phyloP scores from a whole-genome alignment of 2,113 vertebrate genomes.

The Myrmecobius fasciatus region DNA sequence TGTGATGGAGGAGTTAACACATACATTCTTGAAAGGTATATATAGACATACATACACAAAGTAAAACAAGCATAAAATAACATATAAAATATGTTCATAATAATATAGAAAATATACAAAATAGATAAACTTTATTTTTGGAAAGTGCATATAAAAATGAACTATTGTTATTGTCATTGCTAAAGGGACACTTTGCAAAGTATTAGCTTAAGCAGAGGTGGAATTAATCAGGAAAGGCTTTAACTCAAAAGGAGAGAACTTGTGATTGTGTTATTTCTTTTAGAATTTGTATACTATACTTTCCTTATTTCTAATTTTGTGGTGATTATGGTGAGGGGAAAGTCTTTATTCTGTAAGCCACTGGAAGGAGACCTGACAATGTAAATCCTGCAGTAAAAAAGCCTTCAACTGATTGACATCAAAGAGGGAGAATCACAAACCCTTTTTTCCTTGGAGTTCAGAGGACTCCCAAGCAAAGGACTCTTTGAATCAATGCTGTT shows the following conservation, averaged over 20 bases:
- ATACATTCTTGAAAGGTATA: background rate
- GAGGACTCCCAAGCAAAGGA: background rate
- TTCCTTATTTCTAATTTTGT: slow-evolving; percentile 30
- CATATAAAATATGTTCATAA: too few species aligned
- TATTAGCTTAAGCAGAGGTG: too few species aligned
- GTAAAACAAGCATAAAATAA: background rate
- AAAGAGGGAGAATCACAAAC: background rate
- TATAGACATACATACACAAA: background rate
- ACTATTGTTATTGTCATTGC: background rate
- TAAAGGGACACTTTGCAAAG: background rate
- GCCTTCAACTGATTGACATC: background rate
- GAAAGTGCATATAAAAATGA: background rate
- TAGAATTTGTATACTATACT: background rate
- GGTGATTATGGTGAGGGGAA: slow-evolving; percentile 24
- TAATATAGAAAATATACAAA: background rate
- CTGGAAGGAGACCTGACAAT: background rate
- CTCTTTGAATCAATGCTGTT: background rate
- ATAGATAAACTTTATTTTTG: background rate
- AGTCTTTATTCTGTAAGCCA: slow-evolving; percentile 12
- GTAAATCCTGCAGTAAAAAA: slow-evolving; percentile 32
- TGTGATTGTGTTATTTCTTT: background rate
- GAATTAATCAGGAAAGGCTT: background rate
- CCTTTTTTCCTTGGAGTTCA: background rate
- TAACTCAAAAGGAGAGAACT: background rate
- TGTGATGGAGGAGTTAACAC: background rate